These are phyloP conservation scores for Pocillopora grandis DNA, from an alignment of 92 coral and sea anemone species.

Conservation along the genomic window DNA sequence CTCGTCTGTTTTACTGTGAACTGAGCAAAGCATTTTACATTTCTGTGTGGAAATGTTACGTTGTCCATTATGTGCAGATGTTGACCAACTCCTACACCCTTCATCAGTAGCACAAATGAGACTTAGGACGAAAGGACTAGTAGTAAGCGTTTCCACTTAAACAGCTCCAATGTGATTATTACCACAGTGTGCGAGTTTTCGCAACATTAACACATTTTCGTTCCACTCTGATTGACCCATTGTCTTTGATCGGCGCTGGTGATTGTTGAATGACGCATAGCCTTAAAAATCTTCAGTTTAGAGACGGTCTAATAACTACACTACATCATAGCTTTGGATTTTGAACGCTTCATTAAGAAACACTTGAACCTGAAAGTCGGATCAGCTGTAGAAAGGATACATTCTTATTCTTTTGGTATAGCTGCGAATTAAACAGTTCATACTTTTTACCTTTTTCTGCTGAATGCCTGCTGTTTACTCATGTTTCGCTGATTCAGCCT, in stretches of 20 bases:
- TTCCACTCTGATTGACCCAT: slow-evolving; percentile 17
- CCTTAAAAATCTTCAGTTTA: slow-evolving; percentile 12
- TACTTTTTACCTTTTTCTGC: not conserved
- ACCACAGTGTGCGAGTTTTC: not conserved
- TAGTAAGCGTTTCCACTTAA: too few species aligned
- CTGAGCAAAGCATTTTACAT: too few species aligned
- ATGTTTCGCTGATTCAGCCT: not conserved
- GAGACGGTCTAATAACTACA: not conserved
- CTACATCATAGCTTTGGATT: slow-evolving; percentile 28
- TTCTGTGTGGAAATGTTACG: too few species aligned
- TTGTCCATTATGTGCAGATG: too few species aligned
- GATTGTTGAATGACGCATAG: slow-evolving; percentile 24
- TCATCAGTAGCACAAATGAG: too few species aligned
- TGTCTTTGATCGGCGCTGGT: not conserved
- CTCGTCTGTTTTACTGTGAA: too few species aligned
- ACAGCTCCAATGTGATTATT: not conserved
- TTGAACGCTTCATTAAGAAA: slow-evolving; percentile 25
- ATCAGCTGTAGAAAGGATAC: not conserved
- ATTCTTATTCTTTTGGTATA: not conserved
- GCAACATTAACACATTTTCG: not conserved
- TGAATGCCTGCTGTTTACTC: not conserved
- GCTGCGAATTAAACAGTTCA: not conserved
- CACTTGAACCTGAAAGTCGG: slow-evolving; percentile 30
- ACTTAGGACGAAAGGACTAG: too few species aligned
- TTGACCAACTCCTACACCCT: too few species aligned